phyloP scores from a whole-genome alignment of 2,888 invertebrate genomes.

The Conistra vaccinii region DNA sequence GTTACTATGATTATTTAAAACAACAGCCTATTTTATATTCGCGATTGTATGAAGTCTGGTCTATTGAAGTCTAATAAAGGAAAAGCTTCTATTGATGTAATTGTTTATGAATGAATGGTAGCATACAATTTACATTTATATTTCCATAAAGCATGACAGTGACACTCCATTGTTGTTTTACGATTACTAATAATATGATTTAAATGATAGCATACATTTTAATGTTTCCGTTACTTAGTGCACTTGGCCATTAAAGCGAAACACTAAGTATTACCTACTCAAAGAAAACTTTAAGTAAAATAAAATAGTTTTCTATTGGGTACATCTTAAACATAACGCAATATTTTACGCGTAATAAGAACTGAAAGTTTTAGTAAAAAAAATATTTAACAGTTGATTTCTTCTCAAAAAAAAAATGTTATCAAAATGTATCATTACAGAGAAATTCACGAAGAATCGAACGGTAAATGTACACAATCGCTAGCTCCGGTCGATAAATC shows the following conservation, averaged over 20 bases:
- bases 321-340: not conserved
- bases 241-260: constrained; percentile 8
- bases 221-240: constrained; percentile 21
- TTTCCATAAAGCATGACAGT: constrained; percentile 37
- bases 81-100: constrained; percentile 41
- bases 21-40: constrained; percentile 27
- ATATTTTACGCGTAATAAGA: not conserved
- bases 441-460: constrained; percentile 4
- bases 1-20: constrained; percentile 5
- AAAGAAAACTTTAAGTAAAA: not conserved
- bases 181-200: constrained; percentile 27
- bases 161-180: constrained; percentile 47
- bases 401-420: not conserved
- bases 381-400: not conserved
- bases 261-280: not conserved
- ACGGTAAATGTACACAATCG: constrained; percentile 28
- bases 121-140: constrained; percentile 47
- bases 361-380: constrained; percentile 1
- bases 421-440: not conserved
- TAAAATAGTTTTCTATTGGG: not conserved
- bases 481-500: constrained; percentile 32
- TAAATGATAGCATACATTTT: constrained; percentile 29
- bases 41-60: constrained; percentile 31
- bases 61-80: constrained; percentile 42
- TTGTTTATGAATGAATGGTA: constrained; percentile 57